Conservation (phyloP, 2,113 vertebrate genomes). For the Furnarius figulus region DNA sequence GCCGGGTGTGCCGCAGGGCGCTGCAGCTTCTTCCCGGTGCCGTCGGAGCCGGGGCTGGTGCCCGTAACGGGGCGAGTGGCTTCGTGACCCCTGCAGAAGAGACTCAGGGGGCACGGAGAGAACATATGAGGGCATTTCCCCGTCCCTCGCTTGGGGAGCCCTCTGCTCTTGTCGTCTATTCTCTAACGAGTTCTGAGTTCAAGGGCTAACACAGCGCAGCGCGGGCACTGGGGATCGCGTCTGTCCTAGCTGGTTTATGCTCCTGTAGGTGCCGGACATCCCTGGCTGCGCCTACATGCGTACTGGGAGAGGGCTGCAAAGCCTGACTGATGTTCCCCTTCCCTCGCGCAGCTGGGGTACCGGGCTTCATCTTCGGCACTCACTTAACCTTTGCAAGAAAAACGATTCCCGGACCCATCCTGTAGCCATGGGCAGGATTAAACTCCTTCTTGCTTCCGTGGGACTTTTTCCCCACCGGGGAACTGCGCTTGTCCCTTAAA, state of each 20-base stretch:
- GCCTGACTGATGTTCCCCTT: not conserved
- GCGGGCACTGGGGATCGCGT: not conserved
- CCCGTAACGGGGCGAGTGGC: not conserved
- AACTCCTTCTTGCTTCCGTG: not conserved
- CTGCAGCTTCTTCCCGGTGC: not conserved
- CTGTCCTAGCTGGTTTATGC: not conserved
- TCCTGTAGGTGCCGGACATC: not conserved
- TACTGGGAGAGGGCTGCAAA: not conserved
- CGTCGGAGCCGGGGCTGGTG: not conserved
- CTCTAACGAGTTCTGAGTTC: not conserved
- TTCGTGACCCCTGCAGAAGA: not conserved
- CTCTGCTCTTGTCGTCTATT: not conserved
- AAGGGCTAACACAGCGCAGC: not conserved
- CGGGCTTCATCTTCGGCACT: not conserved
- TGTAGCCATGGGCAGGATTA: not conserved
- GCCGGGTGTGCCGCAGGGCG: not conserved
- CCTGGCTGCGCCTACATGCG: not conserved
- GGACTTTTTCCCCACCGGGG: not conserved
- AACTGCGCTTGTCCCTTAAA: not conserved
- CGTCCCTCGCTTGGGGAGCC: not conserved
- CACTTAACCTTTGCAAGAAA: not conserved
- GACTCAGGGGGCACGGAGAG: not conserved
- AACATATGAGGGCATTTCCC: not conserved
- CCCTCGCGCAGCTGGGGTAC: not conserved
- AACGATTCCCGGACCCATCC: conserved; percentile 2